Base-by-base conservation (phyloP, 2,888 invertebrate species). In the Yponomeuta sedellus region DNA sequence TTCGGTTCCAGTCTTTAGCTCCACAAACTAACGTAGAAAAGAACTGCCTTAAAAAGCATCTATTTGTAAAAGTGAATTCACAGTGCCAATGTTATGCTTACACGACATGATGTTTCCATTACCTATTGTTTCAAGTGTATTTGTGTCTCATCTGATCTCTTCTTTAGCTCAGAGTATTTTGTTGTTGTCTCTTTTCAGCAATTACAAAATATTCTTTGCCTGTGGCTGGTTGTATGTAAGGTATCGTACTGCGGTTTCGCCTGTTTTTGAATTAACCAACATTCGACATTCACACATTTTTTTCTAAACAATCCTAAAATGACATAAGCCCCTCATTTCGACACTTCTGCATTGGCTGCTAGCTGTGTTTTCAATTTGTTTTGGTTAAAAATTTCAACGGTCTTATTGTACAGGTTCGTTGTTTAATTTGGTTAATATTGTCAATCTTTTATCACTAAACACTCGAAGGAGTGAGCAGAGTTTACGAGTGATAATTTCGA, bases 221-320 rank as follows among this genome's bases (percentile, higher is more conserved):
- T 95, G 95, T 94, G 95, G 95, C 93, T 95, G 95, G 95, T 94
- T 95, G 90, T 95, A 94, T 93, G 94, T 94, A 93, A 95, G 95
- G 95, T 95, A 95, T 92, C 92, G 92, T 92, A 92, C 90, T 59
- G 83, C 80, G 78, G 81, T 85, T 82, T 86, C 85, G 84, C 82
- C 81, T 52, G 44, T 52, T 52, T 52, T 52, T 52, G 44, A 52
- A 52, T 52, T 52, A 52, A 52, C 44, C 44, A 52, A 52, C 44
- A 52, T 52, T 52, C 16, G 16, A 52, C 44, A 52, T 85, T 86
- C 83, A 82, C 76, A 85, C 72, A 71, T 63, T 63, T 59, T 34
- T 59, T 52, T 61, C 10, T 44, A 20, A 80, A 90, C 83, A 85
- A 79, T 80, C 79, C 78, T 74, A 68, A 74, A 76, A 87, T 88